These are phyloP conservation scores for Hanleya hanleyi DNA, from an alignment of 2,888 invertebrate species.

Conservation along the genomic window DNA sequence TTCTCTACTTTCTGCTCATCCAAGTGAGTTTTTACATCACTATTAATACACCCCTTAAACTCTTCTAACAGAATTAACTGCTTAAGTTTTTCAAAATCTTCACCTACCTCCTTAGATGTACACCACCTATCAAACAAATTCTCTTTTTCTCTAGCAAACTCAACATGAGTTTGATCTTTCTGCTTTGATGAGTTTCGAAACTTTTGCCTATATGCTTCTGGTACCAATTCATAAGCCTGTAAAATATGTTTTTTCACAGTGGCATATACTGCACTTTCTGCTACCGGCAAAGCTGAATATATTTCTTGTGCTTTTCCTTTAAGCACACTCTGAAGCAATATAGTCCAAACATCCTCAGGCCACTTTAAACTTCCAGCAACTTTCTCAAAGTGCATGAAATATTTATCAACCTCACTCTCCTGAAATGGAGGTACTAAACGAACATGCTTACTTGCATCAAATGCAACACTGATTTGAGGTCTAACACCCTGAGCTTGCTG, in stretches of 20 bases:
- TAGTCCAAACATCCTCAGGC: conserved; percentile 25
- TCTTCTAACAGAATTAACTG: conserved; percentile 20
- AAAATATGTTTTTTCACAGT: conserved; percentile 23
- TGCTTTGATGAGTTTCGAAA: conserved; percentile 28
- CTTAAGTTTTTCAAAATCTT: neutral
- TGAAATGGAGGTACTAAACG: conserved; percentile 23
- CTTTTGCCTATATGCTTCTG: conserved; percentile 38
- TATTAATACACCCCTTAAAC: conserved; percentile 17
- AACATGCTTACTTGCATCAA: neutral
- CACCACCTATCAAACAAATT: conserved; percentile 3
- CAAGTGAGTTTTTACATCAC: conserved; percentile 14
- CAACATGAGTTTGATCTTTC: conserved; percentile 28
- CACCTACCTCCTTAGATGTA: neutral
- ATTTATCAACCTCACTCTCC: conserved; percentile 26
- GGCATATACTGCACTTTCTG: conserved; percentile 27
- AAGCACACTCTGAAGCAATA: conserved; percentile 34
- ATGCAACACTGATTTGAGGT: no score
- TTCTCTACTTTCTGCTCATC: conserved; percentile 18
- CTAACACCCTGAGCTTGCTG: no score
- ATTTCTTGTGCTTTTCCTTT: conserved; percentile 27
- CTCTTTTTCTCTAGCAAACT: conserved; percentile 34
- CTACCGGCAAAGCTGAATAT: conserved; percentile 17
- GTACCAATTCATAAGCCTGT: conserved; percentile 38
- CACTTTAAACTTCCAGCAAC: conserved; percentile 24
- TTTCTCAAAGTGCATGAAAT: conserved; percentile 33